phyloP scores from a whole-genome alignment of 2,113 vertebrate species.

The Hyperopisus bebe region DNA sequence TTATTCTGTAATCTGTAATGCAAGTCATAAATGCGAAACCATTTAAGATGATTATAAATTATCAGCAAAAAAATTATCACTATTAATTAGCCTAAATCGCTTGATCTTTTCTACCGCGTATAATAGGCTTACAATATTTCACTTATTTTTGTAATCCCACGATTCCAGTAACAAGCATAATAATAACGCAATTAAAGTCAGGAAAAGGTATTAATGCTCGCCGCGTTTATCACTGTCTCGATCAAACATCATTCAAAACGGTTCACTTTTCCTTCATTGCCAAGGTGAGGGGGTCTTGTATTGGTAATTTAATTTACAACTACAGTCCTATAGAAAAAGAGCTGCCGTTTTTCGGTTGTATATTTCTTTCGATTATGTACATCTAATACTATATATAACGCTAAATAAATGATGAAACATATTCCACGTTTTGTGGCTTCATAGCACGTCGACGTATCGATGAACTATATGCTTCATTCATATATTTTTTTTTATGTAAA shows the following conservation, averaged over 20 bases:
- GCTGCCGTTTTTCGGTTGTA: neutral
- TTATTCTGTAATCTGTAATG: neutral
- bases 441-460: neutral
- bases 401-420: neutral
- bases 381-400: neutral
- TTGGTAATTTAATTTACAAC: neutral
- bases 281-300: neutral
- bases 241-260: neutral
- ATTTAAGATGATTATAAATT: neutral
- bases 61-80: neutral
- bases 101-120: neutral
- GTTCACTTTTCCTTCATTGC: neutral
- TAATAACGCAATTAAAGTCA: slow-evolving; percentile 7
- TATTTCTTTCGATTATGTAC: neutral
- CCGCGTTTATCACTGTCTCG: neutral
- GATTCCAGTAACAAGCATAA: neutral
- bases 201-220: neutral
- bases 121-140: neutral
- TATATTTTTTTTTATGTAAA: neutral
- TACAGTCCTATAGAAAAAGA: neutral
- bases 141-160: neutral
- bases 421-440: neutral
- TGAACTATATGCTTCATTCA: neutral
- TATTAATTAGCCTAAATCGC: neutral
- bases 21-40: slow-evolving; percentile 1